These are phyloP conservation scores for Pterocles burchelli DNA, from an alignment of 2,113 vertebrate species.

Conservation along the genomic window DNA sequence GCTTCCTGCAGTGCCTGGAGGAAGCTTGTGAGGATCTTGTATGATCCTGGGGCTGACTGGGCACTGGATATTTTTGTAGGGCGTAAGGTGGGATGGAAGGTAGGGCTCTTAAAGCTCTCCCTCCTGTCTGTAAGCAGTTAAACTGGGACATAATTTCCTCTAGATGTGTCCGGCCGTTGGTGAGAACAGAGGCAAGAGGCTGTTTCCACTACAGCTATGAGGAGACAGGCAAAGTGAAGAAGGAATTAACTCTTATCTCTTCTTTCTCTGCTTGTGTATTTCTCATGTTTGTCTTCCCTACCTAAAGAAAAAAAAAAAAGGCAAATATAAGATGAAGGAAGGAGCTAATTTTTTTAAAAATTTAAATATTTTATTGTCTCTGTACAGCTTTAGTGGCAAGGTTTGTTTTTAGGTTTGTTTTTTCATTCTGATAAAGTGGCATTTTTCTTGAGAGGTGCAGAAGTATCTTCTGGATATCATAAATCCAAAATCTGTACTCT, in stretches of 20 bases:
- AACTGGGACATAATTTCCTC: not conserved
- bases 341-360: not conserved
- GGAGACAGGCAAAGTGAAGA: accelerated
- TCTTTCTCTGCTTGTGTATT: not conserved
- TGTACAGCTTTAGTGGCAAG: not conserved
- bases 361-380: not conserved
- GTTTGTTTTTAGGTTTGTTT: not conserved
- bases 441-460: not conserved
- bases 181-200: not conserved
- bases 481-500: not conserved
- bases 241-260: not conserved
- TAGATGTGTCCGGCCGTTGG: not conserved
- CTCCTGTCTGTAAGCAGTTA: not conserved
- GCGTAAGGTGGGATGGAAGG: not conserved
- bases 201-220: not conserved
- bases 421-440: not conserved
- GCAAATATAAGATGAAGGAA: not conserved
- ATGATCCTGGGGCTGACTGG: not conserved
- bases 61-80: not conserved
- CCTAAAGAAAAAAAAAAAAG: not conserved
- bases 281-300: not conserved
- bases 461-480: not conserved
- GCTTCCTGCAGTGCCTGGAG: not conserved
- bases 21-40: not conserved
- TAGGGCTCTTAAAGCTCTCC: not conserved